Evolutionary conservation across 1,140 invertebrate species (phyloP).

Genomic region (Oscheius sp.): DNA sequence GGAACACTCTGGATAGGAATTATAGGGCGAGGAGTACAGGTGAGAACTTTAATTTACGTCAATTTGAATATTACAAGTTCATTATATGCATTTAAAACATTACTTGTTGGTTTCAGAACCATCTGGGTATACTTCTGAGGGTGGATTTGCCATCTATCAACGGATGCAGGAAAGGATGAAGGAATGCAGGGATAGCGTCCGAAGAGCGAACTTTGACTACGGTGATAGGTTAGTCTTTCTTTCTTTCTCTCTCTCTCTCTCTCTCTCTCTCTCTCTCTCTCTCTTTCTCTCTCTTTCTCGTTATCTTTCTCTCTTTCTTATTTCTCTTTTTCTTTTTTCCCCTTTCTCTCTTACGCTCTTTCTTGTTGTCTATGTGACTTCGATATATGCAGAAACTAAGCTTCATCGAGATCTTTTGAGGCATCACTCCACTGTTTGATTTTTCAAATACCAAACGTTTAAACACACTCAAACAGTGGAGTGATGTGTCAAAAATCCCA

Average conservation of each 20-base stretch:
- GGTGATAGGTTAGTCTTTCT: constrained; percentile 3
- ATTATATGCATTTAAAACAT: too few relatives aligned
- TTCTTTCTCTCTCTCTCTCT: not conserved
- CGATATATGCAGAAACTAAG: not conserved
- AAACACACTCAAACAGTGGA: too few relatives aligned
- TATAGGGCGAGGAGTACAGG: not conserved
- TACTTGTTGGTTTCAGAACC: constrained; percentile 17
- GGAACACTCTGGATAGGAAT: not conserved
- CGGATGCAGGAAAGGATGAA: constrained; percentile 4
- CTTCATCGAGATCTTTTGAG: not conserved
- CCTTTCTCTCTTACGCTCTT: not conserved
- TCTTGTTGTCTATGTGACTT: not conserved
- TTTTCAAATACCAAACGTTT: not conserved
- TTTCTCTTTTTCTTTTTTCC: not conserved
- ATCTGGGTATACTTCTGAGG: constrained; percentile 29
- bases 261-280: not conserved
- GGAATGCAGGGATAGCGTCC: not conserved
- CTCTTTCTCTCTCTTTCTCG: too few relatives aligned
- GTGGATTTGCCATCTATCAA: constrained; percentile 17
- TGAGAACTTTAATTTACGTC: not conserved
- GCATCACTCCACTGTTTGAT: too few relatives aligned
- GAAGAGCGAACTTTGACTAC: not conserved
- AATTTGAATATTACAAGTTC: not conserved
- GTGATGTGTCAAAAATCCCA: not conserved
- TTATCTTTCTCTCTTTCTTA: too few relatives aligned